Evolutionary conservation across 2,113 vertebrate species (phyloP), one percentile per base, ranked within the genome.

Genomic region (Cinclus mexicanus): DNA sequence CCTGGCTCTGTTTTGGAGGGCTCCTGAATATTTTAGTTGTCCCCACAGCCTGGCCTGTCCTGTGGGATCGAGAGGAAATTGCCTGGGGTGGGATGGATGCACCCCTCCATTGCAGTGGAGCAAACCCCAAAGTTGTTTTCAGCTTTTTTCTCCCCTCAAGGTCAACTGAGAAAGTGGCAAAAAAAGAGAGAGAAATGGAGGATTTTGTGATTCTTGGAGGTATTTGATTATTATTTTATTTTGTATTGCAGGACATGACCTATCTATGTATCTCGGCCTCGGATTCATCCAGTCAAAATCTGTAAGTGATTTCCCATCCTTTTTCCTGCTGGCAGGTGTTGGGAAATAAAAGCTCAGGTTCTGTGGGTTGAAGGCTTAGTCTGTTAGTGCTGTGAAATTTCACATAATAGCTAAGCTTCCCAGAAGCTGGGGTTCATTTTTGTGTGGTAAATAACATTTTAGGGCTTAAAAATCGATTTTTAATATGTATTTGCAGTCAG

Each of bases 241-340:
- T 26, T 89, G 49, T 89, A 0, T 96, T 95, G 28, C 98, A 99
- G 99, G 98, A 98, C 96, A 98, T 98, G 98, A 98, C 97, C 16
- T 99, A 99, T 70, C 98, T 99, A 91, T 99, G 98, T 74, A 98
- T 99, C 87, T 97, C 98, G 0, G 98, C 98, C 90, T 98, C 98
- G 4, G 99, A 99, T 95, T 98, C 98, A 8, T 98, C 98, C 60
- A 98, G 94, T 86, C 98, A 99, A 89, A 99, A 99, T 95, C 92
- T 99, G 99, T 99, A 93, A 99, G 98, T 98, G 14, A 0, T 55
- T 79, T 42, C 63, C 41, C 20, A 12, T 14, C 55, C 50, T 71
- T 83, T 50, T 3, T 2, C 0, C 6, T 22, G 10, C 18, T 9
- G 37, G 33, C 28, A 33, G 39, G 19, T 63, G 10, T 5, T 2